Evolutionary conservation across 64 coral and sea anemone species (phyloP), one percentile per base, ranked within the genome.

Genomic region (Catalaphyllia jardinei): DNA sequence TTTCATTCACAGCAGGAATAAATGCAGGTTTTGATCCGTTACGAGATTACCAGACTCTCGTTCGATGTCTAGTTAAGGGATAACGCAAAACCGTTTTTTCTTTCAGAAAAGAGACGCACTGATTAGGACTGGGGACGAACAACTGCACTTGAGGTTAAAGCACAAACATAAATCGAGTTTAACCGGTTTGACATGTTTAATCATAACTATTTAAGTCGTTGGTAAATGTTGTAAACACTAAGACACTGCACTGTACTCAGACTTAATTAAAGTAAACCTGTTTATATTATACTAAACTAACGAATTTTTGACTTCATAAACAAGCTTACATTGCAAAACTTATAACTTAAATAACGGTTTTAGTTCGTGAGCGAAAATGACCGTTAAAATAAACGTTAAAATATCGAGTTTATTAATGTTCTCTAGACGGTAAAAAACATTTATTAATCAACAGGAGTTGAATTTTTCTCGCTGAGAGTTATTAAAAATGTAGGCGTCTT

Each of bases 141-240:
- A 85, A 85, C 81, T 85, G 81, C 81, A 85, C 81, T 69, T 27
- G 81, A 85, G 81, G 81, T 85, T 85, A 85, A 85, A 49, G 81
- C 81, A 85, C 81, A 71, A 85, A 69, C 33, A 25, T 71, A 85
- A 85, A 85, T 52, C 81, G 62, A 65, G 33, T 85, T n/a, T 50
- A 85, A 85, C 62, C 39, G 81, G 81, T 84, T 84, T 84, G 38
- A 69, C 33, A 6, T 46, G 80, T 84, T 83, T 67, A 24, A 49
- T 79, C 27, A 52, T 78, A 61, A 29, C 27, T 67, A 27, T 46
- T 46, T 71, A 84, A 84, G 1, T 67, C 64, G 46, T 15, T 10
- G 9, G 30, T 62, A 63, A 82, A 82, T 64, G 15, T 63, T 63
- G 22, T 67, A 67, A 67, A 67, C 63, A 67, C 54, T 67, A 67